Evolutionary conservation across 2,113 vertebrate genomes (phyloP).

Genomic region (Entosphenus tridentatus): DNA sequence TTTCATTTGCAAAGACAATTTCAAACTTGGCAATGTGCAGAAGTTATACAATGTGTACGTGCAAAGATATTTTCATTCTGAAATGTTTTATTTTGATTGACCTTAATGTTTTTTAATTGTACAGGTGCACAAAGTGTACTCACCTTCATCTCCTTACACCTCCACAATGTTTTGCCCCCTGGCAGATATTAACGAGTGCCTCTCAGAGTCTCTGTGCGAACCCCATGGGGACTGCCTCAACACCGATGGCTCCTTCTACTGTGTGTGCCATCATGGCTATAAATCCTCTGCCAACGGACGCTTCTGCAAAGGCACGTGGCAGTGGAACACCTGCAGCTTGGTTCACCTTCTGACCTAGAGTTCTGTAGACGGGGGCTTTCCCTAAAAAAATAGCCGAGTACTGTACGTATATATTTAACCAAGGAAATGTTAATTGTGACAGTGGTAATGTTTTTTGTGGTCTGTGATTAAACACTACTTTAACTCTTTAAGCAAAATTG

Average conservation of each 20-base stretch:
- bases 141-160: too few relatives aligned
- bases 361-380: slow-evolving; percentile 12
- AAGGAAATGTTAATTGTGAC: slow-evolving; percentile 15
- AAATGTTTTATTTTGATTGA: too few relatives aligned
- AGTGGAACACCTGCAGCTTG: slow-evolving; percentile 8
- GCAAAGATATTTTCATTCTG: too few relatives aligned
- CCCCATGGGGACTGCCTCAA: slow-evolving; percentile 58
- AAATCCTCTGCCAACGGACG: slow-evolving; percentile 25
- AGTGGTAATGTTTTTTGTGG: slow-evolving; percentile 16
- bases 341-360: slow-evolving; percentile 16
- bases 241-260: slow-evolving; percentile 50
- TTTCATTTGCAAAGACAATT: too few relatives aligned
- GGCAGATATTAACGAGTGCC: slow-evolving; percentile 70
- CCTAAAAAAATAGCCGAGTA: slow-evolving; percentile 13
- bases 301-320: slow-evolving; percentile 45
- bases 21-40: too few relatives aligned
- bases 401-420: slow-evolving; percentile 10
- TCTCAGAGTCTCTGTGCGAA: slow-evolving; percentile 33
- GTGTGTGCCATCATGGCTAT: slow-evolving; percentile 58
- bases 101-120: too few relatives aligned
- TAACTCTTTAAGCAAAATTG: too few relatives aligned
- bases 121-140: too few relatives aligned
- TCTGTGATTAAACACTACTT: slow-evolving; percentile 18
- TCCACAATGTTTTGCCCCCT: not conserved
- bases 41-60: too few relatives aligned